Evolutionary conservation across 2,113 vertebrate species (phyloP).

Genomic region (Tonatia bakeri): DNA sequence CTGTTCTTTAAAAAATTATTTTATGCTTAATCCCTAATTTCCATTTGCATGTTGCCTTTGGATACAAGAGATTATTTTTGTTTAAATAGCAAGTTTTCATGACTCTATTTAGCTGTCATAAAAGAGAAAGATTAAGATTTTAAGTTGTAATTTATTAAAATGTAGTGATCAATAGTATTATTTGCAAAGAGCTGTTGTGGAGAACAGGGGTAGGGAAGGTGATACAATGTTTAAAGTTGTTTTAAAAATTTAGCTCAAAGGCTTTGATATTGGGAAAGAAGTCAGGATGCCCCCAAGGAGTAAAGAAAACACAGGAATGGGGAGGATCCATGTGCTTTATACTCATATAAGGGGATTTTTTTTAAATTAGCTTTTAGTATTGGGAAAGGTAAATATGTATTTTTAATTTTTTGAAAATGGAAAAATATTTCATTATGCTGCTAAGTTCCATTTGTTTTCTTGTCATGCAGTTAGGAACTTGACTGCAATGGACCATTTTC

Average conservation of each 20-base stretch:
- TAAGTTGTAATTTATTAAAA: conserved; percentile 20
- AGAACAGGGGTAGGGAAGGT: neutral
- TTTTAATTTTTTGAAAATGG: neutral
- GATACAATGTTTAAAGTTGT: neutral
- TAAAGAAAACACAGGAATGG: neutral
- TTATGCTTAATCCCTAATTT: neutral
- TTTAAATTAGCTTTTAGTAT: neutral
- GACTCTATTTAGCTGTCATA: neutral
- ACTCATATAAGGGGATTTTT: neutral
- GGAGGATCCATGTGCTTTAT: neutral
- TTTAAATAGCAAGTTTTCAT: neutral
- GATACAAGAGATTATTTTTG: neutral
- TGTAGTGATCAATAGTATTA: neutral
- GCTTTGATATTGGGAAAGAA: neutral
- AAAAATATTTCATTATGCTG: neutral
- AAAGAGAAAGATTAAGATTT: neutral
- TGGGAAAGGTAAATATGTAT: neutral
- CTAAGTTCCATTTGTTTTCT: neutral
- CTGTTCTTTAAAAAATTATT: neutral
- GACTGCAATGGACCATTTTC: neutral
- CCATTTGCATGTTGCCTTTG: neutral
- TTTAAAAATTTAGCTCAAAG: neutral
- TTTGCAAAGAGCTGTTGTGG: conserved; percentile 8
- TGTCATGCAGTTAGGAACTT: neutral
- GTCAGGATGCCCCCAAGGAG: neutral